Evolutionary conservation across 2,113 vertebrate genomes (phyloP).

Genomic region (Amblyornis subalaris): DNA sequence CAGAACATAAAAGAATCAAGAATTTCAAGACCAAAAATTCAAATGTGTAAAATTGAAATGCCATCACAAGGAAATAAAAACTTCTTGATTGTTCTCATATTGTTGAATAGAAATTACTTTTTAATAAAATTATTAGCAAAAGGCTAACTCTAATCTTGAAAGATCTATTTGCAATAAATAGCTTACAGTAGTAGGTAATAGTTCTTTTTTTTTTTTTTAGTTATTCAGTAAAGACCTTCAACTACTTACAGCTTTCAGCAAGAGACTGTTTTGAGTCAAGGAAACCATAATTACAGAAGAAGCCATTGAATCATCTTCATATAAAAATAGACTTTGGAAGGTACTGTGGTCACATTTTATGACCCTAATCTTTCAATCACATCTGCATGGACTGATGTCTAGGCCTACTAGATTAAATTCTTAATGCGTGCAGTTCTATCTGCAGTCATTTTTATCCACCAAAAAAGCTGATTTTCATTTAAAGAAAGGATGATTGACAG

Average conservation of each 20-base stretch:
- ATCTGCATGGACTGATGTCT: not conserved
- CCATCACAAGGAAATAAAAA: not conserved
- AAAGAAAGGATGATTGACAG: not conserved
- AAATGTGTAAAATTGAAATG: not conserved
- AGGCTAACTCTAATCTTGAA: not conserved
- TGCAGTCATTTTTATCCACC: not conserved
- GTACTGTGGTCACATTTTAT: not conserved
- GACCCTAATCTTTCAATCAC: not conserved
- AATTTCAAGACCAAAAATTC: not conserved
- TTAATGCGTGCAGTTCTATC: not conserved
- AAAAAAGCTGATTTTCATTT: not conserved
- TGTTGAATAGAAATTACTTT: not conserved
- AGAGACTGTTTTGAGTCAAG: not conserved
- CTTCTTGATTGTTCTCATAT: not conserved
- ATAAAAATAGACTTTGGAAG: not conserved
- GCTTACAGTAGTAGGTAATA: not conserved
- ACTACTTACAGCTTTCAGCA: not conserved
- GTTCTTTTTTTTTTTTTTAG: too few species aligned
- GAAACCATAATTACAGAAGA: not conserved
- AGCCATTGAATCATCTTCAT: not conserved
- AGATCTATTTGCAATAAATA: not conserved
- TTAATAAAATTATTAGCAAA: not conserved
- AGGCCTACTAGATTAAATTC: not conserved
- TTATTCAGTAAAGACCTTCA: not conserved
- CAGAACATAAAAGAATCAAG: not conserved